Evolutionary conservation across 2,888 invertebrate species (phyloP), one percentile per base, ranked within the genome.

Genomic region (Drosophila lacicola): DNA sequence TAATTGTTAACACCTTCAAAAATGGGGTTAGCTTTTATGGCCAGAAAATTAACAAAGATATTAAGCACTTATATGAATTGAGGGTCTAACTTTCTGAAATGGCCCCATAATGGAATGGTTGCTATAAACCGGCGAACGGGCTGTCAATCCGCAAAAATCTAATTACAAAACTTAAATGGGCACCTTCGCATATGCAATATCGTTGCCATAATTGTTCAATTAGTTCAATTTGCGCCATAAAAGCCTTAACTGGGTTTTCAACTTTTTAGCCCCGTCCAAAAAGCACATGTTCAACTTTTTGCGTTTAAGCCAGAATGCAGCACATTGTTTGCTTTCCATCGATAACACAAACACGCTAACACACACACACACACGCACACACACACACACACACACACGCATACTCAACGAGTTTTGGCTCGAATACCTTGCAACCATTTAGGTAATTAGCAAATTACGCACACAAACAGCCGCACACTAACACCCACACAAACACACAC

Each of bases 371-470:
- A 21, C 46, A 72, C n/a, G n/a, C n/a, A 60, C 19, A 25, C 29
- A 54, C 46, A 50, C 21, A 47, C 21, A 42, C 4, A 3, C 13
- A 0, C 34, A n/a, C 29, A 4, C 36, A 6, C 33, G 21, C n/a
- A n/a, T 4, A 5, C n/a, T n/a, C n/a, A 37, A 21, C 47, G 60
- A 39, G 58, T 42, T 56, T 57, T 51, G 46, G 56, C 63, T 73
- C 36, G 58, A 62, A 78, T 77, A 78, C 70, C 88, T 80, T 77
- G 71, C 60, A 78, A 55, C 71, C 88, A 82, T 84, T 82, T 78
- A 64, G 88, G 82, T 87, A 82, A 83, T 83, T 83, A 83, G 85
- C 77, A 79, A 85, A 88, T 83, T 88, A 79, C 80, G 66, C 82
- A 74, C 69, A 69, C 69, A n/a, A 29, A 29, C 29, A 29, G 8